phyloP scores from a whole-genome alignment of 1,140 invertebrate genomes.

The Drosophila parabipectinata region DNA sequence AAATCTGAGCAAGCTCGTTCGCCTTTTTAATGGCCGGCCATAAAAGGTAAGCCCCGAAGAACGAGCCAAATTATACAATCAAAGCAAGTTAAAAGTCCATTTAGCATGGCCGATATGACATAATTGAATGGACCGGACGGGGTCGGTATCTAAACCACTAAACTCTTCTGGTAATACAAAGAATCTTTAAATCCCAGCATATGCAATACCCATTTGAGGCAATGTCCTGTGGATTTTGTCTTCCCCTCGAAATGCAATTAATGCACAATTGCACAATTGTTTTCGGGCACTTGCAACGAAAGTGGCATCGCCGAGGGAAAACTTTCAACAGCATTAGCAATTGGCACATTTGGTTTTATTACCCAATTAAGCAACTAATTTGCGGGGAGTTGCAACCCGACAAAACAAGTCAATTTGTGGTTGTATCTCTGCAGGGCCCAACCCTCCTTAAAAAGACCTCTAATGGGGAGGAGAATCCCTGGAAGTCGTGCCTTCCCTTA shows the following conservation, averaged over 20 bases:
- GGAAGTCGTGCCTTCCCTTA: constrained; percentile 51
- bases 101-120: constrained; percentile 74
- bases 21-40: constrained; percentile 70
- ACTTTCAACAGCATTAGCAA: constrained; percentile 61
- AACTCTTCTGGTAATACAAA: neutral
- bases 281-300: constrained; percentile 38
- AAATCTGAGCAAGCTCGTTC: constrained; percentile 71
- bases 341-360: constrained; percentile 83
- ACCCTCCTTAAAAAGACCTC: constrained; percentile 12
- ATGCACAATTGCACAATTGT: constrained; percentile 76
- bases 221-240: constrained; percentile 67
- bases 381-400: constrained; percentile 56
- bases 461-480: constrained; percentile 34
- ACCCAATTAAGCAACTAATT: constrained; percentile 80
- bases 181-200: constrained; percentile 58
- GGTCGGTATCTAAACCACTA: constrained; percentile 40
- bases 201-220: constrained; percentile 57
- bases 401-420: constrained; percentile 65
- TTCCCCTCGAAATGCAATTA: constrained; percentile 66
- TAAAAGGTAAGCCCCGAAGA: constrained; percentile 74
- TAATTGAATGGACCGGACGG: constrained; percentile 70
- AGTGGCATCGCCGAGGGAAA: constrained; percentile 33
- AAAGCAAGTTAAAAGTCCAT: constrained; percentile 77
- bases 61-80: constrained; percentile 60
- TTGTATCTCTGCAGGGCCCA: constrained; percentile 7